These are phyloP conservation scores for Bombus sibiricus DNA, from an alignment of 1,140 invertebrate species.

Conservation along the genomic window DNA sequence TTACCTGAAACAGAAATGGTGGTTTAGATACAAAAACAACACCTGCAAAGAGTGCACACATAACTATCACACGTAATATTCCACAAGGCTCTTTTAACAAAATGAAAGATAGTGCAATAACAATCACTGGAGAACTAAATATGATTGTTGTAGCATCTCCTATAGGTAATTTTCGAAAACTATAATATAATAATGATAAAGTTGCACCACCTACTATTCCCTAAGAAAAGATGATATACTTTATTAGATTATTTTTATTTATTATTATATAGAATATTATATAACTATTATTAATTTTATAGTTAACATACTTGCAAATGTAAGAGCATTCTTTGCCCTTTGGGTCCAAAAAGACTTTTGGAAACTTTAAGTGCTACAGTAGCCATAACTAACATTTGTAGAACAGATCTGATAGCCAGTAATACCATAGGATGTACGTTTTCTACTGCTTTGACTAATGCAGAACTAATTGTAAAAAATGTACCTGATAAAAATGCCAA, in stretches of 20 bases:
- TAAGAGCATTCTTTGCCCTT: slow-evolving; percentile 78
- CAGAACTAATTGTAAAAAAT: slow-evolving; percentile 83
- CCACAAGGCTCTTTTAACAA: slow-evolving; percentile 84
- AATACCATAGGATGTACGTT: slow-evolving; percentile 83
- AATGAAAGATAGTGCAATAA: slow-evolving; percentile 83
- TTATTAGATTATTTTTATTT: slow-evolving; percentile 19
- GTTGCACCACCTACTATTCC: slow-evolving; percentile 83
- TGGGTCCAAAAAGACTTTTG: slow-evolving; percentile 78
- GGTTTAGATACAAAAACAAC: slow-evolving; percentile 83
- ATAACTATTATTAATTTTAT: background rate
- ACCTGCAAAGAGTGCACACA: slow-evolving; percentile 81
- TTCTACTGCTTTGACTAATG: slow-evolving; percentile 80
- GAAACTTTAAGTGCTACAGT: slow-evolving; percentile 72
- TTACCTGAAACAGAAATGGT: slow-evolving; percentile 83
- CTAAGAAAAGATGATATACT: slow-evolving; percentile 67
- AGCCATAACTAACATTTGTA: slow-evolving; percentile 80
- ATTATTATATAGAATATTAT: background rate
- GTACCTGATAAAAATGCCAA: slow-evolving; percentile 82
- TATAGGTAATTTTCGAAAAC: slow-evolving; percentile 83
- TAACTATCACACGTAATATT: slow-evolving; percentile 82
- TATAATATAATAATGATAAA: slow-evolving; percentile 82
- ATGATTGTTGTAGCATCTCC: slow-evolving; percentile 85
- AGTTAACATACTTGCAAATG: slow-evolving; percentile 78
- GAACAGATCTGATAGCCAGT: slow-evolving; percentile 77
- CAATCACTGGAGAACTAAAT: slow-evolving; percentile 84